phyloP scores from a whole-genome alignment of 1,140 invertebrate genomes.

The Drosophila eugracilis region DNA sequence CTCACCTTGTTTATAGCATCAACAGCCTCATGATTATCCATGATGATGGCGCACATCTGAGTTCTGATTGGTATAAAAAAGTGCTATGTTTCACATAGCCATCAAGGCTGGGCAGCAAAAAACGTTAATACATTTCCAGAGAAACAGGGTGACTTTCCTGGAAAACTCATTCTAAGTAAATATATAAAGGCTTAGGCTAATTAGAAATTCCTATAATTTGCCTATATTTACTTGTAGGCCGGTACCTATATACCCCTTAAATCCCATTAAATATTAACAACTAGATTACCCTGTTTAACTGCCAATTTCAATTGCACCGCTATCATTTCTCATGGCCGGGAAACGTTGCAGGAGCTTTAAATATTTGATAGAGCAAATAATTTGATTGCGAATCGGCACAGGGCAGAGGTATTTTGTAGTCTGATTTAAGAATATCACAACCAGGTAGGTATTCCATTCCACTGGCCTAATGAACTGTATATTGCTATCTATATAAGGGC shows the following conservation, averaged over 20 bases:
- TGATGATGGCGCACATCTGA: conserved; percentile 62
- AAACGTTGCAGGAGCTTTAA: conserved; percentile 64
- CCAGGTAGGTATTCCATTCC: conserved; percentile 8
- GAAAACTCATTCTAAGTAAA: no score
- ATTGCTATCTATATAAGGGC: conserved; percentile 19
- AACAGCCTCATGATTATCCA: conserved; percentile 61
- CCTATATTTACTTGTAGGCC: neutral
- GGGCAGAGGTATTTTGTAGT: conserved; percentile 19
- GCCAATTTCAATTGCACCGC: conserved; percentile 25
- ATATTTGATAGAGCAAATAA: conserved; percentile 75
- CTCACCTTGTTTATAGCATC: conserved; percentile 28
- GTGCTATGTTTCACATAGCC: conserved; percentile 52
- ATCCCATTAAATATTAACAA: neutral
- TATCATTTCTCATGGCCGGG: conserved; percentile 20
- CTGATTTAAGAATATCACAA: conserved; percentile 10
- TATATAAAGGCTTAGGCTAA: neutral
- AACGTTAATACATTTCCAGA: conserved; percentile 24
- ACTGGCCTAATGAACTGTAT: conserved; percentile 30
- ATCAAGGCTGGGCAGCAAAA: conserved; percentile 58
- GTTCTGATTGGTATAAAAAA: conserved; percentile 49
- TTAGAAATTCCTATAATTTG: neutral
- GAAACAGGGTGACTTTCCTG: conserved; percentile 43
- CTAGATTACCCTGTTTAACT: conserved; percentile 42
- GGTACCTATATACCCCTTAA: no score
- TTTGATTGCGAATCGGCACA: conserved; percentile 73